Evolutionary conservation across 2,797 vertebrate genomes (phyloP).

Genomic region (Coendou prehensilis): DNA sequence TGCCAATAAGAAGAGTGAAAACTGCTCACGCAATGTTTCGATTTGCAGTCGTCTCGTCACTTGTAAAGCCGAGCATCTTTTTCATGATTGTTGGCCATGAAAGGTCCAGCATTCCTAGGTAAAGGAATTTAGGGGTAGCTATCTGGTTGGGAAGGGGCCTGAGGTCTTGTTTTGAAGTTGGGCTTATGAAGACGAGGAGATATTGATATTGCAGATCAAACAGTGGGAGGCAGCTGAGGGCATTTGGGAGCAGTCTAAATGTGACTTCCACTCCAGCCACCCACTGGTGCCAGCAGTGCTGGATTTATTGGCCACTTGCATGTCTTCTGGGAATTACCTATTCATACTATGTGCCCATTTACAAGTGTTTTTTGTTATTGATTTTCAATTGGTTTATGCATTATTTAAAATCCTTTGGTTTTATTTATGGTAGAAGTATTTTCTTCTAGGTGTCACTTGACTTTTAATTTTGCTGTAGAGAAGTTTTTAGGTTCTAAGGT

Average conservation of each 20-base stretch:
- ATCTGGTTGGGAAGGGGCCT: not conserved
- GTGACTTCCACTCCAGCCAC: not conserved
- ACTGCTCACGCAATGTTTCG: not conserved
- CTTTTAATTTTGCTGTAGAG: conserved; percentile 3
- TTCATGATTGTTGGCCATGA: not conserved
- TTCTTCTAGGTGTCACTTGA: not conserved
- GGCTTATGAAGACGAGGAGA: not conserved
- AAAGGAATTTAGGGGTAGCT: not conserved
- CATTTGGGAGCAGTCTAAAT: not conserved
- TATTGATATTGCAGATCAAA: not conserved
- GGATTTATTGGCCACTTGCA: not conserved
- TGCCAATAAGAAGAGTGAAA: not conserved
- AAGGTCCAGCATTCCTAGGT: no score
- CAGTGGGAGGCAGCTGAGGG: not conserved
- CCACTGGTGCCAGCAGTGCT: not conserved
- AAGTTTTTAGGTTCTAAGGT: not conserved
- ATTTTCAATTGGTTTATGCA: not conserved
- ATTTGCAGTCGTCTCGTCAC: not conserved
- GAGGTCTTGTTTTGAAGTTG: not conserved
- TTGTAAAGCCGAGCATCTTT: not conserved
- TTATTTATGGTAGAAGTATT: not conserved
- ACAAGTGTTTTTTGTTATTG: not conserved
- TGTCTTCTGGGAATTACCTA: not conserved
- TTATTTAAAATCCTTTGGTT: not conserved
- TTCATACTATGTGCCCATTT: not conserved